phyloP scores from a whole-genome alignment of 2,888 invertebrate species.

The Meandrusa payeni region DNA sequence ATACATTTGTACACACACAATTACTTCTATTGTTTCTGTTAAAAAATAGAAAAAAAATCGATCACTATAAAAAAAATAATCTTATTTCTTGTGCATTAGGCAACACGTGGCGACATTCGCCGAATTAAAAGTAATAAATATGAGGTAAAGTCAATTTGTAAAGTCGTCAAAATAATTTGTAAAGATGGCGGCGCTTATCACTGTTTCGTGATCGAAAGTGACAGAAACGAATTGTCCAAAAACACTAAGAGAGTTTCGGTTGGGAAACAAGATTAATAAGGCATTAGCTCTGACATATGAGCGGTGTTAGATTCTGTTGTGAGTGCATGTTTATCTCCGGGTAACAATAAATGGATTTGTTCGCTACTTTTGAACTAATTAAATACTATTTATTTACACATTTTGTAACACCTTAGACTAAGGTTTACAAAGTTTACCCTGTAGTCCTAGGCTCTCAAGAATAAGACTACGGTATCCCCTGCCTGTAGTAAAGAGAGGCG shows the following conservation, averaged over 20 bases:
- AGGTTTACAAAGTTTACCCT: too few species aligned
- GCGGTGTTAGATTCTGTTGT: not conserved
- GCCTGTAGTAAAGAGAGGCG: too few species aligned
- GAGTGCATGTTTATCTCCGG: constrained; percentile 3
- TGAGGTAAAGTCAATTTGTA: constrained; percentile 17
- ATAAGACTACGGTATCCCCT: too few species aligned
- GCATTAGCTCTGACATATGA: constrained; percentile 5
- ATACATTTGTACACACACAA: too few species aligned
- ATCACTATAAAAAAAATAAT: not conserved
- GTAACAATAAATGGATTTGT: not conserved
- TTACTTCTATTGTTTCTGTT: constrained; percentile 7
- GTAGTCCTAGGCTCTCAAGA: too few species aligned
- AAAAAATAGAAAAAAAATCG: not conserved
- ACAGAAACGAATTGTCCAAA: constrained; percentile 15
- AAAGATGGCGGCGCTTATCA: constrained; percentile 12
- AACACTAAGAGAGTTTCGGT: constrained; percentile 6
- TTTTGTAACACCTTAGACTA: too few species aligned
- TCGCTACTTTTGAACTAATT: not conserved
- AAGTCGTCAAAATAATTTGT: constrained; percentile 10
- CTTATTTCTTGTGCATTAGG: constrained; percentile 4
- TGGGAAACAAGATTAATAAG: constrained; percentile 19
- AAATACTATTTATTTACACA: too few species aligned
- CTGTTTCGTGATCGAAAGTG: constrained; percentile 19
- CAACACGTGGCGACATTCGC: constrained; percentile 1
- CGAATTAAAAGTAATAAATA: constrained; percentile 11